Percentiles rank a stretch among this genome's conserved stretches.
phyloP scores from a whole-genome alignment of 2,888 invertebrate species.

The Amitus sp. region DNA sequence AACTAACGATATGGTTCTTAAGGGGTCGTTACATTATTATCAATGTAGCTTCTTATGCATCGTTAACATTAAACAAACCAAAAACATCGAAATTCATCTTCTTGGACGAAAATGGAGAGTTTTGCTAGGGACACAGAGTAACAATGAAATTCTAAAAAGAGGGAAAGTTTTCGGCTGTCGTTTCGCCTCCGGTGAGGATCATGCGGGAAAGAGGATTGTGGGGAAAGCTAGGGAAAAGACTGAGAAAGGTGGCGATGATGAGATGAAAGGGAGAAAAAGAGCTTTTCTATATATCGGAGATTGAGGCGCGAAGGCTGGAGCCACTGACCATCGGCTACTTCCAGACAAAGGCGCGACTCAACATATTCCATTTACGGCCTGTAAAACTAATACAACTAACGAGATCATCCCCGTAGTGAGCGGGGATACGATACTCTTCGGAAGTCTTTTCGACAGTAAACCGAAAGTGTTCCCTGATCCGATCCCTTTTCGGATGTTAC shows the following conservation, averaged over 20 bases:
- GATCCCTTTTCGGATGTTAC: constrained; percentile 14
- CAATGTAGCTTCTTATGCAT: too few relatives aligned
- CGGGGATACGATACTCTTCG: constrained; percentile 34
- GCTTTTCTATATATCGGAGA: constrained; percentile 14
- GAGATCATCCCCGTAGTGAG: constrained; percentile 28
- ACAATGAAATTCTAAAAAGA: constrained; percentile 48
- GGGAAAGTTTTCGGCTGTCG: constrained; percentile 46
- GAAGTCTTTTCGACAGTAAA: constrained; percentile 23
- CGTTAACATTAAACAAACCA: not conserved
- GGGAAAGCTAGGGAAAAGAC: constrained; percentile 1
- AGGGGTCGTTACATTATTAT: too few relatives aligned
- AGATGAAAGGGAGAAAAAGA: constrained; percentile 17
- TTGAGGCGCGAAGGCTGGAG: constrained; percentile 16
- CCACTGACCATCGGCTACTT: constrained; percentile 35
- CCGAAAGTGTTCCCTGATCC: constrained; percentile 16
- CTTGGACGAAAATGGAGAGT: not conserved
- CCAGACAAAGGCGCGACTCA: constrained; percentile 34
- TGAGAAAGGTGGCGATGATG: constrained; percentile 32
- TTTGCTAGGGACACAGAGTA: constrained; percentile 45
- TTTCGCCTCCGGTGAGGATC: constrained; percentile 37
- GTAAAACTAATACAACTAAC: constrained; percentile 35
- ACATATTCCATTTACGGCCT: constrained; percentile 14
- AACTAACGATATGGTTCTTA: too few relatives aligned
- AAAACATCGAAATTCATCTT: too few relatives aligned
- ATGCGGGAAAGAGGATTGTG: constrained; percentile 7